Base-by-base conservation (phyloP, 2,888 invertebrate genomes). In the Serrognathus titanus region DNA sequence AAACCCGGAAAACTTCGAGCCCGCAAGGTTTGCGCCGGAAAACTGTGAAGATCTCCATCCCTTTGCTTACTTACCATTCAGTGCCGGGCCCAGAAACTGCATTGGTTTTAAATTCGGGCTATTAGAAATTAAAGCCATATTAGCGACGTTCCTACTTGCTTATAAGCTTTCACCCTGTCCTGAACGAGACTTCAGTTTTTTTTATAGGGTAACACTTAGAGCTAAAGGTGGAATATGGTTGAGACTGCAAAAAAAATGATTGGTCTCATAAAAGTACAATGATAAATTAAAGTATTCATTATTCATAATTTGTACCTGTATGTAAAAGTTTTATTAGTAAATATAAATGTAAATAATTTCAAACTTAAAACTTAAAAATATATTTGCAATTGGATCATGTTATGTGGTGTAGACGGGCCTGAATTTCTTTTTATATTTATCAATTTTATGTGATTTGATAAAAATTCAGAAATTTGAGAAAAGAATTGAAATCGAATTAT, bases 21-120 rank as follows among this genome's bases (percentile, higher is more conserved):
- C 58, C 3, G 58, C 52, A 12, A 38, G 58, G 35, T 58, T 58
- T 51, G 51, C 58, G 2, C 86, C 88, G 0, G 87, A 89, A 66
- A 85, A 83, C 56, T 84, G 85, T n/a, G 82, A 83, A 43, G 83
- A 84, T 58, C 80, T 89, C 46, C 88, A 89, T 64, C 88, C 86
- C 68, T 89, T 88, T 71, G 85, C 87, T 64, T 89, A 83, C 68
- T 83, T 89, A 39, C 89, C 89, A 0, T 89, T 89, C 79, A 87
- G 87, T 47, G 88, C 88, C 36, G 88, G 89, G 3, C 87, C 88
- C 0, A 82, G 88, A 62, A 87, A 87, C 62, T 89, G 88, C 71
- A 87, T 88, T 16, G 88, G 58, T 31, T 55, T 55, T 35, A 58
- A 58, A 45, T 58, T 58, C 13, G 58, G 55, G 6, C 49, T 54